Evolutionary conservation across 53 echinoderm and acorn worm genomes (phyloP).

Genomic region (Luidia sarsii): DNA sequence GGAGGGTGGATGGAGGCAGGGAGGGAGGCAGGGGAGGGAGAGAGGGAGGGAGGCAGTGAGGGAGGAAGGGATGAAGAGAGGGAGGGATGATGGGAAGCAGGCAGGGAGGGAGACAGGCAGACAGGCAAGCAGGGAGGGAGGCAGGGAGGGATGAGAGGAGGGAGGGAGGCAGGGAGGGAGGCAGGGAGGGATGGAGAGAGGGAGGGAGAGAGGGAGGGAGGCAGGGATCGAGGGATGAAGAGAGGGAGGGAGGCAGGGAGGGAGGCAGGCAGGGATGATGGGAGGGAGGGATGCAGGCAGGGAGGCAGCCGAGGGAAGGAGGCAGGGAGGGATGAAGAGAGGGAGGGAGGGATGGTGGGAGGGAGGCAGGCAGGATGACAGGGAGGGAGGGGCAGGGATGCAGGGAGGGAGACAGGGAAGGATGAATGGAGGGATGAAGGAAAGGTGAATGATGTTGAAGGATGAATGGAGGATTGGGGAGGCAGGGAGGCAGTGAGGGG

Average conservation of each 20-base stretch:
- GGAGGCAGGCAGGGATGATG: neutral
- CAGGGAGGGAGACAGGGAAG: constrained; percentile 2
- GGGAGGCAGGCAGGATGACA: neutral
- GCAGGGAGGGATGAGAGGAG: too few relatives aligned
- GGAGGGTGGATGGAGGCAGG: neutral
- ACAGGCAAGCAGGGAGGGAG: too few relatives aligned
- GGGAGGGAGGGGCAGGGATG: constrained; percentile 3
- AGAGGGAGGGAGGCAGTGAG: neutral
- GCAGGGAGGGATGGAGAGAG: too few relatives aligned
- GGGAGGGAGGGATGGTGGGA: neutral
- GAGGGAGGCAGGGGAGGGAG: neutral
- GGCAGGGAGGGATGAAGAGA: neutral
- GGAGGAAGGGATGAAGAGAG: too few relatives aligned
- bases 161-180: too few relatives aligned
- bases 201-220: neutral
- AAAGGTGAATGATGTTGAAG: neutral
- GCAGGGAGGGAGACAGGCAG: too few relatives aligned
- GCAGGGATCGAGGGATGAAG: neutral
- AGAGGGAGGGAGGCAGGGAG: constrained; percentile 1
- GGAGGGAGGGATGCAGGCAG: constrained; percentile 1
- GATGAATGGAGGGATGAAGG: neutral
- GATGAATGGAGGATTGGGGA: neutral
- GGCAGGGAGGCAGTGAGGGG: neutral
- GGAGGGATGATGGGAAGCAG: too few relatives aligned
- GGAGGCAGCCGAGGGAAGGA: neutral